Percentiles rank a stretch among this genome's conserved stretches.
These are phyloP conservation scores for Girardinichthys multiradiatus DNA, from an alignment of 2,113 vertebrate genomes.

Conservation along the genomic window DNA sequence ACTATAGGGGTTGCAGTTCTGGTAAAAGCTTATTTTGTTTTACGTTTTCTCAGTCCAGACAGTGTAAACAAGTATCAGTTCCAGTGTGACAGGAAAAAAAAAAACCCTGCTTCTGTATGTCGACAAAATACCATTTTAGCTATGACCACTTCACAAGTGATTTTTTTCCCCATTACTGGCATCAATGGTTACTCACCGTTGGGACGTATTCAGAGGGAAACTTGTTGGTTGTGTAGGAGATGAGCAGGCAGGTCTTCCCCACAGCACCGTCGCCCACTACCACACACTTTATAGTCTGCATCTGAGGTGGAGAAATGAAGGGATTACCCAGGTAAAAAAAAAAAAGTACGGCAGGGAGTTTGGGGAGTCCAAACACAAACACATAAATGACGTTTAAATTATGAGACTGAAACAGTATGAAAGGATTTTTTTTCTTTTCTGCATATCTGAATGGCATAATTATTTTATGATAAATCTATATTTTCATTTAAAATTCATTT, in stretches of 20 bases:
- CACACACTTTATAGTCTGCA: constrained; percentile 78
- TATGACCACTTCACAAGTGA: neutral
- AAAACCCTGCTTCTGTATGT: neutral
- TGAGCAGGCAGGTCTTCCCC: constrained; percentile 73
- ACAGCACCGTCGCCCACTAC: constrained; percentile 74
- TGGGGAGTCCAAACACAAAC: no score
- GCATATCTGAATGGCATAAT: no score
- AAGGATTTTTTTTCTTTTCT: no score
- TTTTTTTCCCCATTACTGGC: neutral
- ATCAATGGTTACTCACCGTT: constrained; percentile 57
- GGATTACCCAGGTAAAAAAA: neutral
- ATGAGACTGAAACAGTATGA: no score
- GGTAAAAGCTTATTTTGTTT: neutral
- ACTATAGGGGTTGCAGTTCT: neutral
- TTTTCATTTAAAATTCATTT: no score
- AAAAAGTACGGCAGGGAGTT: neutral
- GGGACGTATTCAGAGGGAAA: constrained; percentile 75
- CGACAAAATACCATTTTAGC: neutral
- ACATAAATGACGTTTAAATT: no score
- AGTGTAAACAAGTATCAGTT: constrained; percentile 20
- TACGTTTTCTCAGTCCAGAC: neutral
- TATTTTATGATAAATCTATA: no score
- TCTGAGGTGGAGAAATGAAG: constrained; percentile 44
- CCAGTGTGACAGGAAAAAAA: constrained; percentile 11
- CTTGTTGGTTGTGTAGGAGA: constrained; percentile 76